Evolutionary conservation across 2,113 vertebrate genomes (phyloP).

Genomic region (Hypomesus transpacificus): DNA sequence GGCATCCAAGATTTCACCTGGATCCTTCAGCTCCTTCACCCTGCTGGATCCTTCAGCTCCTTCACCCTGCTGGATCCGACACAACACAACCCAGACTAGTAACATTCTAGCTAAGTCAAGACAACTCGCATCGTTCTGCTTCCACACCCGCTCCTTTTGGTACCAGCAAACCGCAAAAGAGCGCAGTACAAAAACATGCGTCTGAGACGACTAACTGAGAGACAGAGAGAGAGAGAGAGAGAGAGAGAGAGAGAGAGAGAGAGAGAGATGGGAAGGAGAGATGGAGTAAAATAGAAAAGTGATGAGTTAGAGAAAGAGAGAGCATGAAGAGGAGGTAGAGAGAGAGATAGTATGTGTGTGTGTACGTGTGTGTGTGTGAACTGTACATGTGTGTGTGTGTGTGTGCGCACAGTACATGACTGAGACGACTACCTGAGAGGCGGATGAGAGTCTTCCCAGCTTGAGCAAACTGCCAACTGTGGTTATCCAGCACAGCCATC

Average conservation of each 20-base stretch:
- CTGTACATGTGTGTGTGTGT: no score
- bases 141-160: neutral
- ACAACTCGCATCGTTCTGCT: neutral
- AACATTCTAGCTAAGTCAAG: neutral
- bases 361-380: no score
- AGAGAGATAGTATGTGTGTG: no score
- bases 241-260: neutral
- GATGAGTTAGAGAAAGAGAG: slow-evolving; percentile 1
- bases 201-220: neutral
- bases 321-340: neutral
- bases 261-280: neutral
- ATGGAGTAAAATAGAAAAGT: neutral
- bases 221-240: neutral
- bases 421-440: slow-evolving; percentile 58
- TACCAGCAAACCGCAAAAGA: neutral
- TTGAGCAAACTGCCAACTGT: slow-evolving; percentile 69
- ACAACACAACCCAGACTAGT: no score
- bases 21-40: no score
- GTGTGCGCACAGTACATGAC: no score
- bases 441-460: slow-evolving; percentile 63
- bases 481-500: slow-evolving; percentile 68
- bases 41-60: no score
- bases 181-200: neutral
- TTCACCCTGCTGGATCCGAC: no score
- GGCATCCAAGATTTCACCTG: no score